phyloP scores from a whole-genome alignment of 2,113 vertebrate species.

The Mola mola region DNA sequence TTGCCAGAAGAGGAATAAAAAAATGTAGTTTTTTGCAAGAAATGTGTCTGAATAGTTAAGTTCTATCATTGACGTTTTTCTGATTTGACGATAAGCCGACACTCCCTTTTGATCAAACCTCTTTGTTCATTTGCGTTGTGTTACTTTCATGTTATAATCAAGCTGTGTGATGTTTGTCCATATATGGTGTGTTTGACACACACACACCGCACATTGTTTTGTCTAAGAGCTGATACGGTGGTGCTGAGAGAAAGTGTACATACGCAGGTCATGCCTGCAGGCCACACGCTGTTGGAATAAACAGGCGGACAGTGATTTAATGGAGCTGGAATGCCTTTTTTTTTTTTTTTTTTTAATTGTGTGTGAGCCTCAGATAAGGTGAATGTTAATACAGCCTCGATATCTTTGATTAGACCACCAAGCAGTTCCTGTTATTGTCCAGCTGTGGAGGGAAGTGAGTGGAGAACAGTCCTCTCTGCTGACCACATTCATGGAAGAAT shows the following conservation, averaged over 20 bases:
- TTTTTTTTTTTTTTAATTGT: too few relatives aligned
- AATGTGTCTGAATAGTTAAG: too few relatives aligned
- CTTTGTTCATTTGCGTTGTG: too few relatives aligned
- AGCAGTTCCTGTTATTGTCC: conserved; percentile 63
- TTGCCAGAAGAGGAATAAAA: too few relatives aligned
- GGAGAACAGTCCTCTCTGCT: not conserved
- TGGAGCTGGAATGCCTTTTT: conserved; percentile 33
- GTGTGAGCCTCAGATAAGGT: conserved; percentile 41
- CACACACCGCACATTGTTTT: conserved; percentile 38
- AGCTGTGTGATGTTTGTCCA: not conserved
- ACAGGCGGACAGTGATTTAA: conserved; percentile 23
- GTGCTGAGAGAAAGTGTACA: not conserved
- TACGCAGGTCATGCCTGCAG: not conserved
- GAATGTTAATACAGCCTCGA: conserved; percentile 10
- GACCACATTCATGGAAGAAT: too few relatives aligned
- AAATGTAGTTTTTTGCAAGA: too few relatives aligned
- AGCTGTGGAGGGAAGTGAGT: not conserved
- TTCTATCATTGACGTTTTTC: too few relatives aligned
- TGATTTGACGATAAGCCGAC: too few relatives aligned
- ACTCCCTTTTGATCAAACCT: too few relatives aligned
- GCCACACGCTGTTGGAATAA: conserved; percentile 9
- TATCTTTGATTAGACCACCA: conserved; percentile 38
- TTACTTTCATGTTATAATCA: conserved; percentile 4
- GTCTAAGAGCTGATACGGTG: conserved; percentile 1
- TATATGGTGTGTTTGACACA: not conserved